phyloP scores from a whole-genome alignment of 2,888 invertebrate genomes.

The Auanema freiburgensis region DNA sequence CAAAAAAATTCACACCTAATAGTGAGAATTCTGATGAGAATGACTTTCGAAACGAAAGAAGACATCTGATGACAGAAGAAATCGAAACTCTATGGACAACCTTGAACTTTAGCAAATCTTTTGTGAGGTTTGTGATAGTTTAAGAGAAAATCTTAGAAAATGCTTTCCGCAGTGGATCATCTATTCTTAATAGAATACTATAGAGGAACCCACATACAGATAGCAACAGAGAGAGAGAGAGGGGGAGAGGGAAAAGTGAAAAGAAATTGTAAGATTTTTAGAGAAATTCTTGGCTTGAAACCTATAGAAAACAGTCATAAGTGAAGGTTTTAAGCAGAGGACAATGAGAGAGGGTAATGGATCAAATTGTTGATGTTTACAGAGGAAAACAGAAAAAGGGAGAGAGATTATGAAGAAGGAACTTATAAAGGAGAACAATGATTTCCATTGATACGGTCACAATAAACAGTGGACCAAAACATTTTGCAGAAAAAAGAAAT shows the following conservation, averaged over 20 bases:
- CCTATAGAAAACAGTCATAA: too few species aligned
- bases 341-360: not conserved
- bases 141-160: not conserved
- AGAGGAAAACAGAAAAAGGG: not conserved
- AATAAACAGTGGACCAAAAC: constrained; percentile 1
- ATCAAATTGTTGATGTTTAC: too few species aligned
- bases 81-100: too few species aligned
- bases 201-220: not conserved
- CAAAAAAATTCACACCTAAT: too few species aligned
- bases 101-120: not conserved
- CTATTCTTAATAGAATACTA: not conserved
- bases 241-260: constrained; percentile 6
- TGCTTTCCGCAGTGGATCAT: not conserved
- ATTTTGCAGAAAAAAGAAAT: not conserved
- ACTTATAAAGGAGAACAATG: not conserved
- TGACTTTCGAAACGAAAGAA: too few species aligned
- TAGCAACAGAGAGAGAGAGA: not conserved
- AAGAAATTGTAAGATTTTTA: not conserved
- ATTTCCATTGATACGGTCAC: not conserved
- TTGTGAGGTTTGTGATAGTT: not conserved
- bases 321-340: not conserved
- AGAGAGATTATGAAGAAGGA: not conserved
- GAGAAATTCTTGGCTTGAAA: too few species aligned
- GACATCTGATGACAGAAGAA: too few species aligned
- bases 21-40: too few species aligned